These are phyloP conservation scores for Cataglyphis cursor DNA, from an alignment of 2,888 invertebrate species.

Conservation along the genomic window DNA sequence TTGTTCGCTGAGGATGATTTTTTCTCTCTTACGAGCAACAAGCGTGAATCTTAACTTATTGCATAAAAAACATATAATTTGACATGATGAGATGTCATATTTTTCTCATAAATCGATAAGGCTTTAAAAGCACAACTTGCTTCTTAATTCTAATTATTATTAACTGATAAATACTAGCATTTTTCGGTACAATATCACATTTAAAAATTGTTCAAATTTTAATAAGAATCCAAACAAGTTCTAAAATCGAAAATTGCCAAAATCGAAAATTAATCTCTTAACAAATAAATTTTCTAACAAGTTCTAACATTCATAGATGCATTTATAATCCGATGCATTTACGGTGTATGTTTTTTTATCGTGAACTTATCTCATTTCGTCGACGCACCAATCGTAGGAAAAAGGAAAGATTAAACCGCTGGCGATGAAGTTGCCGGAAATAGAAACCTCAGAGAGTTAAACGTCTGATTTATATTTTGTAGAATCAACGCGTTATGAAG, in stretches of 20 bases:
- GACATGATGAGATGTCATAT: neutral
- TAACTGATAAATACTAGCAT: neutral
- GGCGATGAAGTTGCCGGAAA: constrained; percentile 31
- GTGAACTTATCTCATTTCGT: neutral
- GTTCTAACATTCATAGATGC: neutral
- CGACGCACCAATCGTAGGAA: neutral
- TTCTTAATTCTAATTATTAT: neutral
- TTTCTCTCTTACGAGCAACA: neutral
- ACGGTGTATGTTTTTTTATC: neutral
- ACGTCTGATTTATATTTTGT: constrained; percentile 36
- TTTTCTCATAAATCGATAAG: constrained; percentile 20
- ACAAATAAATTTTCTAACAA: neutral
- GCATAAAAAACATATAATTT: neutral
- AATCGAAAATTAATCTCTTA: neutral
- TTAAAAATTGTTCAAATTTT: neutral
- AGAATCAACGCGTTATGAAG: neutral
- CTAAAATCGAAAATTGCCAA: too few species aligned
- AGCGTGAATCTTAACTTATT: neutral
- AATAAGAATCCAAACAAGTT: neutral
- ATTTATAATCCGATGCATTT: neutral
- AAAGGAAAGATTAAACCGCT: constrained; percentile 12
- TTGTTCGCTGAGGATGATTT: neutral
- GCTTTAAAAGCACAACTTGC: neutral
- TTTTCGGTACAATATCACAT: neutral
- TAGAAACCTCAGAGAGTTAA: constrained; percentile 33